A percentile compares a stretch with the other conserved stretches of the same genome.
phyloP scores from a whole-genome alignment of 2,797 vertebrate genomes.

The Pteropus rufus region DNA sequence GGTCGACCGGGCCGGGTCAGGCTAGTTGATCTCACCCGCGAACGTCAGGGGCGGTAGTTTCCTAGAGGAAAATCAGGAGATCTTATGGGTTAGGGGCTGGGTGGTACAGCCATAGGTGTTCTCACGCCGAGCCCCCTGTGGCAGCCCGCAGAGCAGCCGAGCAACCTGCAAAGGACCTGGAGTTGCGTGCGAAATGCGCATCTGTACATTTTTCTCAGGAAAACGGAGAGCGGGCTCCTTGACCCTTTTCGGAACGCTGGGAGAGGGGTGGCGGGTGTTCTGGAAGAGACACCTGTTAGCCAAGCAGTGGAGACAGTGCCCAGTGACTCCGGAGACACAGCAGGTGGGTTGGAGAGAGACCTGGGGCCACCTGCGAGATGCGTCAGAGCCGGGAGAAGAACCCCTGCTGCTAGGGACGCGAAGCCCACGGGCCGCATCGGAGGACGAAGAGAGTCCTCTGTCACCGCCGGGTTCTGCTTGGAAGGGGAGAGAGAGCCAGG shows the following conservation, averaged over 20 bases:
- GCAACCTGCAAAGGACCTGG: fast-evolving
- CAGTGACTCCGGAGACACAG: background rate
- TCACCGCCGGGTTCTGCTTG: no score
- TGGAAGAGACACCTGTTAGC: background rate
- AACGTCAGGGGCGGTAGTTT: background rate
- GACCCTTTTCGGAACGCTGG: background rate
- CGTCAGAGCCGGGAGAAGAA: background rate
- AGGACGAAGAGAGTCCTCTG: background rate
- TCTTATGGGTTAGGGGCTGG: background rate
- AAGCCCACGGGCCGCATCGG: fast-evolving
- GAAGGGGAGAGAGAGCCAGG: no score
- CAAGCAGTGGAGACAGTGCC: background rate
- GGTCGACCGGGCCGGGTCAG: background rate
- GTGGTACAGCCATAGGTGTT: fast-evolving
- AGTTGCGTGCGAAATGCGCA: fast-evolving
- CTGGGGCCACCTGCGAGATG: no score
- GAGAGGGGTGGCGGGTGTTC: background rate
- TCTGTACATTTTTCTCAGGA: background rate
- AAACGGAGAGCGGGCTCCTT: fast-evolving
- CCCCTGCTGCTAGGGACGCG: background rate
- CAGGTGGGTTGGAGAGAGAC: background rate
- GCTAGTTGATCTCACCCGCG: background rate
- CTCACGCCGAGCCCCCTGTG: fast-evolving
- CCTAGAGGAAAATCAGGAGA: background rate
- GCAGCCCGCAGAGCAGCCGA: background rate